Conservation (phyloP, 2,797 vertebrate genomes). For the Hipposideros larvatus region DNA sequence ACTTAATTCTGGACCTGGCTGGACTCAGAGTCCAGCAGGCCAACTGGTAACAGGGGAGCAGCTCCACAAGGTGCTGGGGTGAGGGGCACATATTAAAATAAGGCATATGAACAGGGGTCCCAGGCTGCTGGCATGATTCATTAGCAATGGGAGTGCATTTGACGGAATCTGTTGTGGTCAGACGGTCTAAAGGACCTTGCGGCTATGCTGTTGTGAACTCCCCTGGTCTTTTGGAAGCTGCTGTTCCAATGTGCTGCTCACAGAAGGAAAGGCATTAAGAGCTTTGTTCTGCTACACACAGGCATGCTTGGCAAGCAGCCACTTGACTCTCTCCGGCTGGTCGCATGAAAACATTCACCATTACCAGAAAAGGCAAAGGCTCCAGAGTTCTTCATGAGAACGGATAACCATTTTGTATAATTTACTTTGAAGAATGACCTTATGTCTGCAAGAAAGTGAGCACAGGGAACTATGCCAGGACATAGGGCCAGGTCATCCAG, state of each 20-base stretch:
- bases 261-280: constrained; percentile 77
- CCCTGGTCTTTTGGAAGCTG: constrained; percentile 68
- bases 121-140: neutral
- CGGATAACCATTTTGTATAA: constrained; percentile 31
- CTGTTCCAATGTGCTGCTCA: constrained; percentile 76
- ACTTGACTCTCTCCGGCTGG: constrained; percentile 57
- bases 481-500: neutral
- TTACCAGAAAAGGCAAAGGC: constrained; percentile 73
- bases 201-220: neutral
- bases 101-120: neutral
- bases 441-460: constrained; percentile 12
- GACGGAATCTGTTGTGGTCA: constrained; percentile 48
- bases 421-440: constrained; percentile 29
- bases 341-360: neutral
- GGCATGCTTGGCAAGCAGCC: constrained; percentile 57
- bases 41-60: neutral
- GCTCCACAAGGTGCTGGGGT: neutral
- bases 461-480: neutral
- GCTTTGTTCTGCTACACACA: constrained; percentile 81
- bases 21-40: neutral
- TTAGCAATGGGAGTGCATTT: neutral
- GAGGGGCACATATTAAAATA: neutral
- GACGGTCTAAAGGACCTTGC: constrained; percentile 50
- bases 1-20: neutral
- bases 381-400: neutral